Percentiles rank a stretch among this genome's conserved stretches.
Conservation (phyloP, 2,113 vertebrate species). For the Menidia beryllina region DNA sequence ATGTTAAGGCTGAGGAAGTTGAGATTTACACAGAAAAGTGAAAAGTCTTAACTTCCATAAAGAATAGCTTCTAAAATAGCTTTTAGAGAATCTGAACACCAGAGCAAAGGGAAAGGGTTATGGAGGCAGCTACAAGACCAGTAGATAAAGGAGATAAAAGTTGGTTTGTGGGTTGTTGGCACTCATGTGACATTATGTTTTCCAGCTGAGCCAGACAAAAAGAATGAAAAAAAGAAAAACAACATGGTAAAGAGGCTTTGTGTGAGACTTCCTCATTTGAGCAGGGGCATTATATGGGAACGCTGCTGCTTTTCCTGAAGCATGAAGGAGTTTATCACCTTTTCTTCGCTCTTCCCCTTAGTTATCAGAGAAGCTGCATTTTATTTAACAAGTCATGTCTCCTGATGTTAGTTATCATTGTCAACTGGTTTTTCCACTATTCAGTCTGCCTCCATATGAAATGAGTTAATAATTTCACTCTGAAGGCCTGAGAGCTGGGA, state of each 20-base stretch:
- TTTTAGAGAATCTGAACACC: too few relatives aligned
- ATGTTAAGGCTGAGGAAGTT: neutral
- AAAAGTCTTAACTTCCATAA: neutral
- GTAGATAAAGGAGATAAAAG: neutral
- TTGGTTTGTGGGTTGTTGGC: neutral
- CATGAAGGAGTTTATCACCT: conserved; percentile 18
- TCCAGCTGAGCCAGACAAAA: neutral
- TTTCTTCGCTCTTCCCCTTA: neutral
- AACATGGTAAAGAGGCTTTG: conserved; percentile 37
- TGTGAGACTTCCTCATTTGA: conserved; percentile 41
- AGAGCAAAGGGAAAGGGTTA: neutral
- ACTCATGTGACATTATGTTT: neutral
- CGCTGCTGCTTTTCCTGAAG: conserved; percentile 26
- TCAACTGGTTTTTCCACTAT: neutral
- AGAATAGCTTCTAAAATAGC: neutral
- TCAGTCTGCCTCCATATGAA: neutral
- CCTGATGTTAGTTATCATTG: too few relatives aligned
- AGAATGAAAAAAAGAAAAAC: too few relatives aligned
- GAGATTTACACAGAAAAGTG: neutral
- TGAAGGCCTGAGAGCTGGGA: neutral
- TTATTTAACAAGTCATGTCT: too few relatives aligned
- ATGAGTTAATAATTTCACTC: neutral
- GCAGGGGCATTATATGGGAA: conserved; percentile 25
- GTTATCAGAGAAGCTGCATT: too few relatives aligned
- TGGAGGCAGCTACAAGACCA: neutral